Evolutionary conservation across 2,888 invertebrate genomes (phyloP), one percentile per base, ranked within the genome.

Genomic region (Phymatocera aterrima): DNA sequence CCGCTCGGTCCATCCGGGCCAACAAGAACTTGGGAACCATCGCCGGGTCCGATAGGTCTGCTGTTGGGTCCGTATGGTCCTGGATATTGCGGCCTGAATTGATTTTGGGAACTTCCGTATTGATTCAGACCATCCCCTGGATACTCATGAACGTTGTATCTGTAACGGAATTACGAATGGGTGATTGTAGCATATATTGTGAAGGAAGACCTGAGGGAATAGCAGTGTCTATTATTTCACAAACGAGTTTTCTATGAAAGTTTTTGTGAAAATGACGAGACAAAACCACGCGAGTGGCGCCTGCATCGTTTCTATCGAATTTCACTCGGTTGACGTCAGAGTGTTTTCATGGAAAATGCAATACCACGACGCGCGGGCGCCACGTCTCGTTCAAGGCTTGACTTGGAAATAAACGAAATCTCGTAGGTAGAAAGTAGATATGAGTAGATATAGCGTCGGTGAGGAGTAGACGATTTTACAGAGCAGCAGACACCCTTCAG

Each of bases 1-100:
- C 92, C 92, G 77, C 92, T 93, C 81, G 93, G 92, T n/a, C 93
- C 93, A 0, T 91, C 91, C 1, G 92, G 92, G 12, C 92, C 92
- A 0, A 91, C 91, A 15, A 92, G 83, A 28, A 92, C 80, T 0
- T 89, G 89, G 2, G 81, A 78, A 77, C 83, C 84, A 48, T 81
- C 82, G n/a, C 77, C 57, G 0, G 84, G 84, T 43, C 77, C 77
- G 70, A 84, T 83, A 40, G 88, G 90, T 61, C 86, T 81, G 80
- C 89, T 86, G 77, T 84, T 85, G 6, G 88, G 88, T 79, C 89
- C 86, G 77, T 85, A 86, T 43, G 87, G 86, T 21, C 87, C 87
- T 12, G 87, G 80, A 68, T 81, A 81, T 5, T 83, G 81, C n/a
- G 84, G 84, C 77, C 81, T 80, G 51, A 82, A 81, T 85, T 82